Evolutionary conservation across 1,140 invertebrate genomes (phyloP).

Genomic region (Ectropis grisescens): DNA sequence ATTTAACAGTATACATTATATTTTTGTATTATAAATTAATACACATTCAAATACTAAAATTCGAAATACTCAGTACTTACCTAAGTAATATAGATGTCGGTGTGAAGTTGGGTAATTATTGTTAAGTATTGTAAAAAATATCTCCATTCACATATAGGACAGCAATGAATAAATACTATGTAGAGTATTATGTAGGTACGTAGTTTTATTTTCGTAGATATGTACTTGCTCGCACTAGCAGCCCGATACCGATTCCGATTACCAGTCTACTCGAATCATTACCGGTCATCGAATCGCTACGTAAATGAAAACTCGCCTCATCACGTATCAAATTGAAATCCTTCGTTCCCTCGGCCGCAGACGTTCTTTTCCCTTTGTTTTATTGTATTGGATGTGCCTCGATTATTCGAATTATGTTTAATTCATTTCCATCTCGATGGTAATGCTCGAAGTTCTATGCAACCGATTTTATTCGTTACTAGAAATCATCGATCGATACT

Average conservation of each 20-base stretch:
- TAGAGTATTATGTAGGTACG: no score
- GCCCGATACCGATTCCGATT: conserved; percentile 1
- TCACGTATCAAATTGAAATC: conserved; percentile 68
- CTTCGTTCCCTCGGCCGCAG: conserved; percentile 40
- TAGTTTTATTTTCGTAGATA: no score
- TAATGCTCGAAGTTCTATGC: conserved; percentile 30
- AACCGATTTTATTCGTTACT: conserved; percentile 15
- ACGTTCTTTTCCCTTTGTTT: conserved; percentile 53
- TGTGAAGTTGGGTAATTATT: no score
- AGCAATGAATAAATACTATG: no score
- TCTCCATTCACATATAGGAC: no score
- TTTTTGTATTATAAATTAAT: no score
- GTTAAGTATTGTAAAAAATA: no score
- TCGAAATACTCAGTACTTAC: no score
- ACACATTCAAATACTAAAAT: no score
- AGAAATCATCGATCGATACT: conserved; percentile 11
- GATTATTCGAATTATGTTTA: conserved; percentile 68
- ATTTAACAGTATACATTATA: no score
- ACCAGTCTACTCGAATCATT: conserved; percentile 15
- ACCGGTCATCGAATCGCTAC: conserved; percentile 20
- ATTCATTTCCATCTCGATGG: conserved; percentile 59
- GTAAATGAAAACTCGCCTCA: conserved; percentile 56
- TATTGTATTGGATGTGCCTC: conserved; percentile 47
- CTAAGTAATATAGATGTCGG: no score
- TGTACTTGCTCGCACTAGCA: no score